Base-by-base conservation (phyloP, 2,797 vertebrate genomes). In the Onychomys torridus region DNA sequence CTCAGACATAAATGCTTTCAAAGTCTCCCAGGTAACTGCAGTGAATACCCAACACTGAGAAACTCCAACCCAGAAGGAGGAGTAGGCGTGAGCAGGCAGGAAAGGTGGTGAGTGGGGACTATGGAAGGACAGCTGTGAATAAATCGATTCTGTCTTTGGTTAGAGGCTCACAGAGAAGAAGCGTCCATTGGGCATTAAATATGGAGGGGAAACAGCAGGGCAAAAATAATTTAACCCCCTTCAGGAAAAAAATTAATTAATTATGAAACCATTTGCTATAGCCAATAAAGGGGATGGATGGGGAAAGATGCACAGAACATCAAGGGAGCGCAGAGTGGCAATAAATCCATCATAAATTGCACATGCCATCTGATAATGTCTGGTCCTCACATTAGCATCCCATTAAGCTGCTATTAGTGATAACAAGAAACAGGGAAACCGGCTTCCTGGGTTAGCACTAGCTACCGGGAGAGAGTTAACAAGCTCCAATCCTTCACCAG, bases 341-440 rank as follows among this genome's bases (percentile, higher is more conserved):
- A 98, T 98, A 98, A 98, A 98, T 98, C 97, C 97, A 96, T 97
- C 97, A 98, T 98, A 97, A 97, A 98, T 97, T 95, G 65, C 95
- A 91, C 89, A 91, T 89, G 97, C 97, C 96, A 97, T 98, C 96
- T 93, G 95, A 98, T 97, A 98, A 97, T 95, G 97, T 96, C 98
- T 98, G 98, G 97, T 97, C 97, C 94, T 89, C 97, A 97, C 98
- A 98, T 98, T 98, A 98, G 98, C 87, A 95, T 97, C 96, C 97
- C 97, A 98, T 98, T 98, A 98, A 98, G 97, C 95, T 6, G 32
- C 98, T 98, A 97, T 98, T 98, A 98, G 98, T 91, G 90, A 96
- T 91, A 97, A 87, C 96, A 92, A 93, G 94, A 95, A 96, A 95
- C 95, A 97, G 94, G 82, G 96, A 65, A 93, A 96, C 76, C 11